These are phyloP conservation scores for Gambusia affinis DNA, from an alignment of 2,113 vertebrate species.

Conservation along the genomic window DNA sequence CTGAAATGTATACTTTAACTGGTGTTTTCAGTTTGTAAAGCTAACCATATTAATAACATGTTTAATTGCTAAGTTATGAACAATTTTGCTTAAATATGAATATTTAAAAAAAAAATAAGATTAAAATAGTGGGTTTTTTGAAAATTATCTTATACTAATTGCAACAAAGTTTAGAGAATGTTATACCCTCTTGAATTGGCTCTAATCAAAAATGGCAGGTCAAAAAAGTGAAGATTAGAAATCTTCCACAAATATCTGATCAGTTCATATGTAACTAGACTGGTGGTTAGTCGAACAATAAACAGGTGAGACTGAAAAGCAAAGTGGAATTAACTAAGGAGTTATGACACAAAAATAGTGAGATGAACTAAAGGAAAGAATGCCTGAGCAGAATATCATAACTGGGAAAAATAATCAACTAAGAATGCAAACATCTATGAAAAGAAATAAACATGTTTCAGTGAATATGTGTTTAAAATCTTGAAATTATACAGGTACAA, in stretches of 20 bases:
- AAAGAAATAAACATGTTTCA: no score
- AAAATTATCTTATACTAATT: background rate
- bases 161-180: background rate
- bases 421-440: no score
- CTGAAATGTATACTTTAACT: background rate
- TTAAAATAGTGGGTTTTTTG: background rate
- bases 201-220: background rate
- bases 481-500: no score
- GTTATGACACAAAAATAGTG: no score
- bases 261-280: background rate
- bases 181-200: background rate
- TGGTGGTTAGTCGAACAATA: background rate
- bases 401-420: no score
- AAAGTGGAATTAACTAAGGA: no score
- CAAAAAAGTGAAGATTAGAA: background rate
- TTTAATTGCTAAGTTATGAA: background rate
- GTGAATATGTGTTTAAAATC: no score
- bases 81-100: background rate
- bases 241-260: background rate
- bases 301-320: background rate
- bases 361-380: no score
- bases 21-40: background rate
- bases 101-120: background rate
- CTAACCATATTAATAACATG: background rate
- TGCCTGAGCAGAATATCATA: no score